Conservation (phyloP, 2,797 vertebrate species). For the Gambelia wislizenii region DNA sequence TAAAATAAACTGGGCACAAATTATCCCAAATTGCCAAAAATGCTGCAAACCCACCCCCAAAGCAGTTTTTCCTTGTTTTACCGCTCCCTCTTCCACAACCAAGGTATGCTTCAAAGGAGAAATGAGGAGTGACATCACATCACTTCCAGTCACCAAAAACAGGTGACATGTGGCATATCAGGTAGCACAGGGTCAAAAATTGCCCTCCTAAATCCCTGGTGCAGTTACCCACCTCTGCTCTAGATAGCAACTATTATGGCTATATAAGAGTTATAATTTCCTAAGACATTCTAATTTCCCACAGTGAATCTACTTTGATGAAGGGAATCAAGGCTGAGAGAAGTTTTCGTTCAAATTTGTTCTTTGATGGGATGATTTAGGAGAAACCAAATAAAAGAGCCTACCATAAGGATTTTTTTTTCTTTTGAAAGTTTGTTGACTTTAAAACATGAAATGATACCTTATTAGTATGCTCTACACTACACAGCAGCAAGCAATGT, state of each 20-base stretch:
- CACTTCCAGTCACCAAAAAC: too few species aligned
- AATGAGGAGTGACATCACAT: too few species aligned
- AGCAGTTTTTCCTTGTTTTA: too few species aligned
- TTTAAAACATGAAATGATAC: background rate
- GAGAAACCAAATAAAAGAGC: slow-evolving; percentile 12
- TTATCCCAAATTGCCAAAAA: too few species aligned
- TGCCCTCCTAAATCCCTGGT: too few species aligned
- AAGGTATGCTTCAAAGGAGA: too few species aligned
- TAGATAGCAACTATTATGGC: accelerated
- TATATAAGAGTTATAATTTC: background rate
- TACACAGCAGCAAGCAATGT: background rate
- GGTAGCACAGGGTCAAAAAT: too few species aligned
- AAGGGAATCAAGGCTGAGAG: background rate
- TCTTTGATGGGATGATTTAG: background rate
- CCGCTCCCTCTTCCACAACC: too few species aligned
- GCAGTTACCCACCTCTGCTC: background rate
- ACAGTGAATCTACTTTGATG: background rate
- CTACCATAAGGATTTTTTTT: background rate
- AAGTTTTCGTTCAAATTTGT: slow-evolving; percentile 27
- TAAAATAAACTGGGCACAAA: too few species aligned
- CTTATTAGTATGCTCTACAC: background rate
- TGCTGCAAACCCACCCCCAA: too few species aligned
- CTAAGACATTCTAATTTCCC: background rate
- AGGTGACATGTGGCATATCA: too few species aligned
- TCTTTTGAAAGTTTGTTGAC: background rate